A percentile compares a stretch with the other conserved stretches of the same genome.
Conservation (phyloP, 2,888 invertebrate species). For the Eupithecia subfuscata region DNA sequence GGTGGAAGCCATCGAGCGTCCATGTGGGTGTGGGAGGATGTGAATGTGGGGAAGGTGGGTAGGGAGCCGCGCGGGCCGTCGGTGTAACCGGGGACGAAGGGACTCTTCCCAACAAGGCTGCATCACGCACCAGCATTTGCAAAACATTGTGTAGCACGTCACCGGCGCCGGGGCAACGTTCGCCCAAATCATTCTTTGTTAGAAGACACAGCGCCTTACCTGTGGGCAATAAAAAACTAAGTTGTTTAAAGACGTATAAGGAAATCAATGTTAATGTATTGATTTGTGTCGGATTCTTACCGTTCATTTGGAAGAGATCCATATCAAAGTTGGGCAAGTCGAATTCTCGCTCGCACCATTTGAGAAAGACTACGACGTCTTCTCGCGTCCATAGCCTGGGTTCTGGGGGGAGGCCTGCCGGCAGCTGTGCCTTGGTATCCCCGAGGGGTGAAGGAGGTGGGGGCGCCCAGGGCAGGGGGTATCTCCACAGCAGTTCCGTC, state of each 20-base stretch:
- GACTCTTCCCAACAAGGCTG: conserved; percentile 90
- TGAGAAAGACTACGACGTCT: conserved; percentile 93
- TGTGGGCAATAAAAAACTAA: conserved; percentile 62
- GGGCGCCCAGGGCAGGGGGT: conserved; percentile 90
- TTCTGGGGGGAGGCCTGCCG: conserved; percentile 92
- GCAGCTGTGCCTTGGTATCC: conserved; percentile 94
- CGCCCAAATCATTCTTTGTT: conserved; percentile 94
- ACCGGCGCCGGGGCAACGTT: conserved; percentile 96
- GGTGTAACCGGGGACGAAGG: conserved; percentile 93
- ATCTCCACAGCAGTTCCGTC: conserved; percentile 94
- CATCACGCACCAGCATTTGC: conserved; percentile 93
- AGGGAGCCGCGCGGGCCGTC: conserved; percentile 87
- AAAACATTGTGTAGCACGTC: conserved; percentile 97
- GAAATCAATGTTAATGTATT: conserved; percentile 19
- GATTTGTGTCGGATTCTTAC: conserved; percentile 70
- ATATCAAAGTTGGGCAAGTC: conserved; percentile 95
- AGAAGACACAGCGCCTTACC: conserved; percentile 96
- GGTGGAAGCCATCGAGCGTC: conserved; percentile 84
- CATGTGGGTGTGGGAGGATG: conserved; percentile 92
- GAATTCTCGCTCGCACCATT: conserved; percentile 96
- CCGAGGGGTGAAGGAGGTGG: conserved; percentile 88
- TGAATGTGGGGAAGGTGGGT: conserved; percentile 91
- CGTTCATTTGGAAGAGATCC: conserved; percentile 98
- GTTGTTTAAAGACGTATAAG: conserved; percentile 14
- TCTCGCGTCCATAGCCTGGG: conserved; percentile 96